Conservation (phyloP, 2,797 vertebrate genomes). For the Cryptoblepharus egeriae region DNA sequence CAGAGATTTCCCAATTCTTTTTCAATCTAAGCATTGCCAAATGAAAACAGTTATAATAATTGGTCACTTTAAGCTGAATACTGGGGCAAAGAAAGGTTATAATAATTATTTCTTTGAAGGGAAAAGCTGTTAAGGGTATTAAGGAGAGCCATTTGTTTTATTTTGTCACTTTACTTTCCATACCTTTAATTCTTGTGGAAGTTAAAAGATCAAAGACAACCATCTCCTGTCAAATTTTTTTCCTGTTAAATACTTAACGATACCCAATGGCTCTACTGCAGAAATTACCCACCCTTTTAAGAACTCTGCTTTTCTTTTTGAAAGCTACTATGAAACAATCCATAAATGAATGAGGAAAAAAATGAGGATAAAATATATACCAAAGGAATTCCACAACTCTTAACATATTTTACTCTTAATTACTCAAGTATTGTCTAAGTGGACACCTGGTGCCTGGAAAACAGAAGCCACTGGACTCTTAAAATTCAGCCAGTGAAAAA, state of each 20-base stretch:
- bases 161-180: background rate
- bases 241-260: background rate
- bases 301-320: too few relatives aligned
- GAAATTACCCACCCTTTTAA: background rate
- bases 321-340: background rate
- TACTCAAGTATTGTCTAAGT: background rate
- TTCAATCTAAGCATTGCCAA: background rate
- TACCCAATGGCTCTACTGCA: background rate
- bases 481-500: conserved; percentile 9
- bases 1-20: conserved; percentile 23
- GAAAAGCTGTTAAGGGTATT: background rate
- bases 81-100: background rate
- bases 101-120: background rate
- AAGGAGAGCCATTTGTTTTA: rapidly evolving
- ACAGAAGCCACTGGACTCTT: conserved; percentile 40
- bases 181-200: background rate
- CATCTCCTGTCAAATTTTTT: background rate
- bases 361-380: too few relatives aligned
- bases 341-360: background rate
- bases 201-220: background rate
- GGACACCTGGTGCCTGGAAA: conserved; percentile 47
- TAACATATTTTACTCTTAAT: background rate
- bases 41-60: background rate
- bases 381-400: rapidly evolving
- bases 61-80: conserved; percentile 5